These are phyloP conservation scores for Progne subis DNA, from an alignment of 2,113 vertebrate genomes.

Conservation along the genomic window DNA sequence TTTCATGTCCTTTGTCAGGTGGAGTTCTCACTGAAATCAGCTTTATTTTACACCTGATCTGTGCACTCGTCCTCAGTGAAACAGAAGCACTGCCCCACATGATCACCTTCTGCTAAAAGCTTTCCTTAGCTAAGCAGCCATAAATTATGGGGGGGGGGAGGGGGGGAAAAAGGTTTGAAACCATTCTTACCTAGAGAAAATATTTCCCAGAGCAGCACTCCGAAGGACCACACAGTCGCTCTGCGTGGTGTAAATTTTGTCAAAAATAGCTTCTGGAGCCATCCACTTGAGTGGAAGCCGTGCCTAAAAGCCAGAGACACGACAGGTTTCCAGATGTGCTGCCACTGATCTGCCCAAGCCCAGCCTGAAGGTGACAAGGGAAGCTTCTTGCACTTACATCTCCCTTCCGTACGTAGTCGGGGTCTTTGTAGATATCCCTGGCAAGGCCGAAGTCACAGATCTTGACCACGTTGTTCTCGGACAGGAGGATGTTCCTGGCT, in stretches of 20 bases:
- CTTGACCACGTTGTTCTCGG: slow-evolving; percentile 95
- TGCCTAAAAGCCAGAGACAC: slow-evolving; percentile 74
- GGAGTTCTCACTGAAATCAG: background rate
- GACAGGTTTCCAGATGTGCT: background rate
- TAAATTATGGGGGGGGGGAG: background rate
- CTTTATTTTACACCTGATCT: background rate
- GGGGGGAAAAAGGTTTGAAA: background rate
- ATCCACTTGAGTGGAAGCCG: slow-evolving; percentile 95
- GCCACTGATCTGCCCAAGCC: background rate
- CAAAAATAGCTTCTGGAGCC: slow-evolving; percentile 95
- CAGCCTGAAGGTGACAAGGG: accelerated
- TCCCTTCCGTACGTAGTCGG: slow-evolving; percentile 93
- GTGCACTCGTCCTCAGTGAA: background rate
- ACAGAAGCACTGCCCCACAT: background rate
- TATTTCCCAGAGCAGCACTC: slow-evolving; percentile 94
- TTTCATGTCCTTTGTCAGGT: background rate
- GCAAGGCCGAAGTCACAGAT: slow-evolving; percentile 95
- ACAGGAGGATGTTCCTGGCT: slow-evolving; percentile 91
- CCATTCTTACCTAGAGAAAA: slow-evolving; percentile 88
- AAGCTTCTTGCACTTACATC: slow-evolving; percentile 79
- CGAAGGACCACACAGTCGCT: slow-evolving; percentile 96
- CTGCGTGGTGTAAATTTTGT: slow-evolving; percentile 93
- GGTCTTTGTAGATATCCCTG: slow-evolving; percentile 93
- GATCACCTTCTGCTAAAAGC: background rate
- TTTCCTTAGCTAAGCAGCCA: background rate